Conservation (phyloP, 2,888 invertebrate species). For the Athalia circularis region DNA sequence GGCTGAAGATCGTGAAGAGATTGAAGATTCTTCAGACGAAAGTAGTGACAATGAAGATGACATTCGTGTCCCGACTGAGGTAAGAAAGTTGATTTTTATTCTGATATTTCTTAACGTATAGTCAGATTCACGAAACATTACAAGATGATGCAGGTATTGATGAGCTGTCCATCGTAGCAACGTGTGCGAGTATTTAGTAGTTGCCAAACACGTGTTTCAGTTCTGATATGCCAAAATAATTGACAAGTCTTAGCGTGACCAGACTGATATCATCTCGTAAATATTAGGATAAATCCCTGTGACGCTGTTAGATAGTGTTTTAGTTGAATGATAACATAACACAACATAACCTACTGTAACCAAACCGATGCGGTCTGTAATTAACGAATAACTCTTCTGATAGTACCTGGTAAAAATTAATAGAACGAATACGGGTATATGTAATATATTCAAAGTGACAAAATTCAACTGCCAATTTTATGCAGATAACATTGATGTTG, state of each 20-base stretch:
- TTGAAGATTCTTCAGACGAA: constrained; percentile 35
- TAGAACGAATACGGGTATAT: too few species aligned
- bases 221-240: too few species aligned
- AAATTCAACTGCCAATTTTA: neutral
- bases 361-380: neutral
- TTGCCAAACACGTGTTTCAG: too few species aligned
- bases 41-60: constrained; percentile 19
- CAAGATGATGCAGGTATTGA: neutral
- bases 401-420: too few species aligned
- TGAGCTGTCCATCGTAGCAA: too few species aligned
- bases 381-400: too few species aligned
- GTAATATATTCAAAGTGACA: too few species aligned
- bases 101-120: neutral
- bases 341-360: neutral
- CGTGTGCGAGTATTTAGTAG: too few species aligned
- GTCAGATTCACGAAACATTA: neutral
- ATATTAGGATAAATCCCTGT: too few species aligned
- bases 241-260: too few species aligned
- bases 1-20: constrained; percentile 22
- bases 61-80: constrained; percentile 25
- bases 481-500: neutral
- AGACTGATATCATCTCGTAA: too few species aligned
- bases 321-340: neutral
- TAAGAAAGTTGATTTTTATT: neutral
- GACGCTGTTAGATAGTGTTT: neutral